A percentile compares a stretch with the other conserved stretches of the same genome.
Evolutionary conservation across 2,797 vertebrate species (phyloP).

Genomic region (Staurois parvus): DNA sequence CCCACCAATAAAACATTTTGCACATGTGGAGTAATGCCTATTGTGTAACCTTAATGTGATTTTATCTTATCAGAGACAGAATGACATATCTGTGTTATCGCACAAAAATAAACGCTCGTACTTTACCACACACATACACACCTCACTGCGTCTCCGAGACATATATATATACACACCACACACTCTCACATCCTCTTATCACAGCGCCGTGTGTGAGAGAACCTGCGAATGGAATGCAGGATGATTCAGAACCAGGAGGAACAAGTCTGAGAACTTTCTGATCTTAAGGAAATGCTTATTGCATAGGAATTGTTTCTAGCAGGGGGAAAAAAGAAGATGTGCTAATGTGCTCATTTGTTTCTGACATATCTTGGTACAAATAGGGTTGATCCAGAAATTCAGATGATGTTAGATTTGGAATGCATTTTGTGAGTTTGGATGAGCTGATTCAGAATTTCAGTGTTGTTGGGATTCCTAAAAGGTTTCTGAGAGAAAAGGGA

Average conservation of each 20-base stretch:
- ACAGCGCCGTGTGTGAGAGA: neutral
- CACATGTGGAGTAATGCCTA: conserved; percentile 13
- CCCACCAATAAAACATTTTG: neutral
- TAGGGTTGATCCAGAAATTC: no score
- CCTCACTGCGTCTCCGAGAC: neutral
- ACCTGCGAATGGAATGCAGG: conserved; percentile 19
- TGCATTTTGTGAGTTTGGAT: no score
- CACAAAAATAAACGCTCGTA: conserved; percentile 1
- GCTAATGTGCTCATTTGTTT: no score
- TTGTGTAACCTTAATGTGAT: conserved; percentile 46
- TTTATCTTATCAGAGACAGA: conserved; percentile 20
- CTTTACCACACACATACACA: conserved; percentile 14
- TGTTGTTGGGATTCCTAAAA: no score
- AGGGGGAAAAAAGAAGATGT: no score
- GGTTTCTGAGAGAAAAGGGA: no score
- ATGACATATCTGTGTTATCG: conserved; percentile 24
- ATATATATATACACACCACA: conserved; percentile 9
- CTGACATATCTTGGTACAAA: no score
- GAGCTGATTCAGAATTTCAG: no score
- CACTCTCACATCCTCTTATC: conserved; percentile 17
- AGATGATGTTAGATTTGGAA: no score
- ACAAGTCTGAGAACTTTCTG: neutral
- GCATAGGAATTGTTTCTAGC: no score
- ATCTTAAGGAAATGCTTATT: neutral
- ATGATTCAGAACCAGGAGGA: neutral